Percentiles rank a stretch among this genome's conserved stretches.
Evolutionary conservation across 1,140 invertebrate species (phyloP).

Genomic region (Delia radicum): DNA sequence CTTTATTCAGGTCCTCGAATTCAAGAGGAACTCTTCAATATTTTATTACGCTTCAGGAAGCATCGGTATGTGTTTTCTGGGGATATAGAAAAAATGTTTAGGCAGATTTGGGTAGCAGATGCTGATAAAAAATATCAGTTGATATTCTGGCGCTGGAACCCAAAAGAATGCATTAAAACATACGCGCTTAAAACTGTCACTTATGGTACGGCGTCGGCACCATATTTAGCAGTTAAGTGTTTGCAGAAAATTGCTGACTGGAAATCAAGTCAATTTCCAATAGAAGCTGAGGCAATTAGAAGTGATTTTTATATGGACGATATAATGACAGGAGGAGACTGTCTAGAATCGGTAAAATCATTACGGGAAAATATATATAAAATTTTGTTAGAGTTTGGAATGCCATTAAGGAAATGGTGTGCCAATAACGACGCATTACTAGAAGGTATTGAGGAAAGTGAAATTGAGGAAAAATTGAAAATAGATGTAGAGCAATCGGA

Average conservation of each 20-base stretch:
- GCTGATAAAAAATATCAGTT: constrained; percentile 41
- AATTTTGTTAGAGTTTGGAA: constrained; percentile 10
- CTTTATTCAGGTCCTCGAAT: constrained; percentile 22
- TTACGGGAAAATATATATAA: neutral
- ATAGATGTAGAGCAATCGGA: constrained; percentile 9
- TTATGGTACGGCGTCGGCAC: constrained; percentile 44
- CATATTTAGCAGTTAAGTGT: constrained; percentile 40
- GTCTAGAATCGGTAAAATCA: constrained; percentile 15
- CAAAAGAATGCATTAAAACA: constrained; percentile 29
- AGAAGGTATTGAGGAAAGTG: too few species aligned
- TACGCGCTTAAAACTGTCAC: too few species aligned
- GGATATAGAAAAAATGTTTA: constrained; percentile 46
- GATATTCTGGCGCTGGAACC: constrained; percentile 47
- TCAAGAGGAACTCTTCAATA: constrained; percentile 35
- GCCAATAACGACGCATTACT: too few species aligned
- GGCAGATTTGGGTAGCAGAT: constrained; percentile 34
- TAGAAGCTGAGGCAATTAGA: constrained; percentile 36
- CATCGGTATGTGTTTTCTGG: constrained; percentile 34
- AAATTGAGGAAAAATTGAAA: constrained; percentile 29
- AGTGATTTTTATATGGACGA: constrained; percentile 59
- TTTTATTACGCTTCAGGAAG: constrained; percentile 53
- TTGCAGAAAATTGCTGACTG: constrained; percentile 42
- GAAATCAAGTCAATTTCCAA: constrained; percentile 33
- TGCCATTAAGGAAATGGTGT: constrained; percentile 28
- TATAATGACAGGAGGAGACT: constrained; percentile 49